phyloP scores from a whole-genome alignment of 2,888 invertebrate genomes.

The Drosophila subsilvestris region DNA sequence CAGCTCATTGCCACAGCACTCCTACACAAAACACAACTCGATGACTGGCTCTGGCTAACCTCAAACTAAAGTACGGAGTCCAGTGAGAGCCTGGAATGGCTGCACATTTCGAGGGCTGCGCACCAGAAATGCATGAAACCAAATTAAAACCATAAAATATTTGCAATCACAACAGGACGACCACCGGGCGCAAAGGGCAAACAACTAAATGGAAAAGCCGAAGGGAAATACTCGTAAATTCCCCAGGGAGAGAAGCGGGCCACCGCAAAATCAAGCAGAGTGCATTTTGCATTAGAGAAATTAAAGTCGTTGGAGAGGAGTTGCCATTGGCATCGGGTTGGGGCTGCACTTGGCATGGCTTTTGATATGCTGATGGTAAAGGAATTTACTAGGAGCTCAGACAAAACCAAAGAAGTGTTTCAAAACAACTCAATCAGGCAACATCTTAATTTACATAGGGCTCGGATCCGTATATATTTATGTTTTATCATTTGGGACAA shows the following conservation, averaged over 20 bases:
- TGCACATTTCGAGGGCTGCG: conserved; percentile 14
- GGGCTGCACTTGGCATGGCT: too few species aligned
- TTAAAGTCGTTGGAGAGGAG: conserved; percentile 54
- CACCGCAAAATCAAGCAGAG: conserved; percentile 30
- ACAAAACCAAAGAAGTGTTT: too few species aligned
- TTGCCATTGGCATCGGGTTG: not conserved
- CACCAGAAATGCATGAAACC: conserved; percentile 43
- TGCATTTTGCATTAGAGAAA: conserved; percentile 67
- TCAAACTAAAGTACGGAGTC: conserved; percentile 26
- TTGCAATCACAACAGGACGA: conserved; percentile 48
- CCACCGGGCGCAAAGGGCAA: conserved; percentile 32
- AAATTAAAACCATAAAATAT: conserved; percentile 74
- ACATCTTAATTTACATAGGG: too few species aligned
- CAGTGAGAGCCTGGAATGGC: conserved; percentile 31
- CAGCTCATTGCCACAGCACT: conserved; percentile 5
- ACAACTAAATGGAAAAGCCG: conserved; percentile 53
- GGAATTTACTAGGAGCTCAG: too few species aligned
- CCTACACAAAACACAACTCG: conserved; percentile 5
- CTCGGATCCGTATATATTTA: too few species aligned
- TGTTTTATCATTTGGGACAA: too few species aligned
- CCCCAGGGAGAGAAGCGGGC: conserved; percentile 39
- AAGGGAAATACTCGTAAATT: conserved; percentile 59
- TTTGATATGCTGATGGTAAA: too few species aligned
- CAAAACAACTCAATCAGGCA: too few species aligned
- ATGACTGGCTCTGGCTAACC: conserved; percentile 20